Base-by-base conservation (phyloP, 1,140 invertebrate species). In the Lasioglossum baleicum region DNA sequence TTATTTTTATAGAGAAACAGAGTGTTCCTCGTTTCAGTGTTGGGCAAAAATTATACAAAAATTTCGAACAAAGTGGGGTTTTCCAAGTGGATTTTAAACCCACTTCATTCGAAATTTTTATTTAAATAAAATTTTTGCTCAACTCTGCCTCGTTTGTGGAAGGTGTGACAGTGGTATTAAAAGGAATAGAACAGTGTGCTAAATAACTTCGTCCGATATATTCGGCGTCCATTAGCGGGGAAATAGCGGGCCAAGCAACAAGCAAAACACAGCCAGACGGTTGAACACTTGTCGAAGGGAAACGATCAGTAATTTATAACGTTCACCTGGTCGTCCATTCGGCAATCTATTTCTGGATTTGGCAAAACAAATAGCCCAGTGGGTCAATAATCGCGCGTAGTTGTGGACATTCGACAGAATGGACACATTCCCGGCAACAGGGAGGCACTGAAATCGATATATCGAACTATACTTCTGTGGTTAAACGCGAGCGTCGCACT, bases 341-440 rank as follows among this genome's bases (percentile, higher is more conserved):
- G 56, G 56, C 56, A n/a, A 58, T 58, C 56, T 58, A 58, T 58
- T 58, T 58, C 56, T n/a, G 56, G 56, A 58, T 58, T 58, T 58
- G 20, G 17, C 20, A 58, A n/a, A 58, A 58, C 56, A 58, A 58
- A 58, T 58, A 58, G 7, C 20, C 17, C 56, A 17, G 6, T 58
- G 56, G 56, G 56, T 58, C 56, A 58, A 58, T 58, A 58, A 58
- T n/a, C 56, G n/a, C 56, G 56, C 56, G 56, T 58, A 58, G 56
- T 58, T 58, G 56, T 58, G 56, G 56, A 58, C 56, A 58, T 58
- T 58, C 56, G 56, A 58, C 56, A 58, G 56, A 58, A 58, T 58
- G 56, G 56, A 58, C 56, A n/a, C 56, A 58, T 58, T 58, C 56
- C 56, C 2, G 56, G 17, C n/a, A 7, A 17, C 56, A 7, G 53